Evolutionary conservation across 2,888 invertebrate genomes (phyloP).

Genomic region (Lasius fuliginosus): DNA sequence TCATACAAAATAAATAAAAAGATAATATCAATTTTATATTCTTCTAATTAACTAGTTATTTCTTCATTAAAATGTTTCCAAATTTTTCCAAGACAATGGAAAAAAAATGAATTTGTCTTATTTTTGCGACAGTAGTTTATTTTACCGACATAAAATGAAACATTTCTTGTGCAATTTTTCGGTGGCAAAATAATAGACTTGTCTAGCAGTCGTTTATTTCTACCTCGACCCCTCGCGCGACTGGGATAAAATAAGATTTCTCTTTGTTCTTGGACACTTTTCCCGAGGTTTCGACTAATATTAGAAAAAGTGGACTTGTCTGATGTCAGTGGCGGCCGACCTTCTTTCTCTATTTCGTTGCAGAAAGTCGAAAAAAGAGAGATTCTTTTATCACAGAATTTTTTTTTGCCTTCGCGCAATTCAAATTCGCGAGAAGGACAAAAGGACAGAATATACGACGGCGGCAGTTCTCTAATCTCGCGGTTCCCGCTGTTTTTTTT

Average conservation of each 20-base stretch:
- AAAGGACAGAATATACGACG: slow-evolving; percentile 54
- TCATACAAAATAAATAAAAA: background rate
- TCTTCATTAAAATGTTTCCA: background rate
- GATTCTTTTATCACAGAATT: slow-evolving; percentile 82
- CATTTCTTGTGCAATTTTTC: background rate
- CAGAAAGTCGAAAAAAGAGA: slow-evolving; percentile 66
- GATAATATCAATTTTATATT: background rate
- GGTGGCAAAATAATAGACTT: background rate
- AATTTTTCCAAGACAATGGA: background rate
- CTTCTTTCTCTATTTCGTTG: background rate
- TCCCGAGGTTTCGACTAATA: background rate
- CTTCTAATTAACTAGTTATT: background rate
- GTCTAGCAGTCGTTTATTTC: background rate
- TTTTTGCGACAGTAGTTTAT: background rate
- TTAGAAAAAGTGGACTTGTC: slow-evolving; percentile 16
- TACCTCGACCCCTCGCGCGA: background rate
- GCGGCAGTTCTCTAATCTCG: slow-evolving; percentile 42
- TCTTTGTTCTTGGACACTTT: background rate
- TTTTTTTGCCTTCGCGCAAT: slow-evolving; percentile 55
- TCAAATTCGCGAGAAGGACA: slow-evolving; percentile 46
- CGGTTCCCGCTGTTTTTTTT: background rate
- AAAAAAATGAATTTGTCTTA: background rate
- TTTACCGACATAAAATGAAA: background rate
- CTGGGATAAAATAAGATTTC: slow-evolving; percentile 2
- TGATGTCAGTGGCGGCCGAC: background rate